Base-by-base conservation (phyloP, 2,113 vertebrate genomes). In the Hippocampus mohnikei region DNA sequence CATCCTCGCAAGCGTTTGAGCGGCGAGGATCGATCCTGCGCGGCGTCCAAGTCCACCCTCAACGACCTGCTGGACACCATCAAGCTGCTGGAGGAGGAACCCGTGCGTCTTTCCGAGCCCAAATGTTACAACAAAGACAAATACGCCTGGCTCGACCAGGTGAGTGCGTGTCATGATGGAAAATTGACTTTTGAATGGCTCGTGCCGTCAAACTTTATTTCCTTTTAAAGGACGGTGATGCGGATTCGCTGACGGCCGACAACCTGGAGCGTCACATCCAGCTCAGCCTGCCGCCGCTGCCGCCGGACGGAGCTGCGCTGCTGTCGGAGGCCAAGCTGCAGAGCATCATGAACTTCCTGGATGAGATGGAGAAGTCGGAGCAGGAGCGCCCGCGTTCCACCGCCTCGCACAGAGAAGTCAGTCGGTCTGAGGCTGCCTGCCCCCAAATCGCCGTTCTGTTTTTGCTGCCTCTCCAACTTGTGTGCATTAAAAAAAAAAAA, bases 271-370 rank as follows among this genome's bases (percentile, higher is more conserved):
- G 89, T 1, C 92, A 95, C 10, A 92, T 95, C 29, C 93, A 94
- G 85, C 89, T 96, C 66, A 94, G 91, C 20, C 92, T 85, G 12
- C 81, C 88, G 0, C 82, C 79, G 1, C 79, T 69, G 42, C 33
- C 6, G 0, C 85, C 92, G 63, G 25, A 94, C 13, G 92, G 93
- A 0, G 94, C 95, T 21, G 91, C 93, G 0, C 86, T 99, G 72
- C 94, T 99, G 2, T 98, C 96, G 0, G 96, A 98, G 82, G 95
- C 95, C 83, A 98, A 98, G 73, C 93, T 98, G 50, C 95, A 96
- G 80, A 96, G 93, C 86, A 97, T 99, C 87, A 94, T 98, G 92
- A 97, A 91, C 69, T 99, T 99, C 77, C 85, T 99, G 87, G 95
- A 96, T 0, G 96, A 98, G 90, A 98, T 97, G 96, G 96, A 99